A percentile compares a stretch with the other conserved stretches of the same genome.
Evolutionary conservation across 1,140 invertebrate species (phyloP).

Genomic region (Lepidurus packardi): DNA sequence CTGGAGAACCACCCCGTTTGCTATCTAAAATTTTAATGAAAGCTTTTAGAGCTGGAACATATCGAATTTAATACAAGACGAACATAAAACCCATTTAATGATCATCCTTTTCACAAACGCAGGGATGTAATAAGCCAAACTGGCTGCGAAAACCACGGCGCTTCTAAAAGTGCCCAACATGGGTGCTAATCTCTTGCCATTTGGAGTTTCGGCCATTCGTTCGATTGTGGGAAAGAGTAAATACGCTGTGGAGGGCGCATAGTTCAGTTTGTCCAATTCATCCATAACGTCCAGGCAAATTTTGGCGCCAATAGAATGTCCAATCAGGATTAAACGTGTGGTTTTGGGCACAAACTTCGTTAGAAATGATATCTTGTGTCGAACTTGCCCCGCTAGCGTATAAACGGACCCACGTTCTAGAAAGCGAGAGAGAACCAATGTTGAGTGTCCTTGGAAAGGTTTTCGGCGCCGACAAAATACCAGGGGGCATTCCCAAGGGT

Average conservation of each 20-base stretch:
- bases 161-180: slow-evolving; percentile 51
- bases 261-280: slow-evolving; percentile 38
- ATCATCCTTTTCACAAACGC: slow-evolving; percentile 47
- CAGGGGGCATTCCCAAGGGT: slow-evolving; percentile 37
- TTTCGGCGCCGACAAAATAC: slow-evolving; percentile 34
- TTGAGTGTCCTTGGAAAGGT: neutral
- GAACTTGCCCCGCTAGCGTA: slow-evolving; percentile 58
- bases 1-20: neutral
- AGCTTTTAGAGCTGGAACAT: slow-evolving; percentile 43
- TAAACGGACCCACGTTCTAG: neutral
- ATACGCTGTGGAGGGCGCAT: slow-evolving; percentile 50
- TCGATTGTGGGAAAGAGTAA: slow-evolving; percentile 78
- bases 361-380: slow-evolving; percentile 74
- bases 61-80: slow-evolving; percentile 44
- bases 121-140: slow-evolving; percentile 57
- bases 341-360: slow-evolving; percentile 60
- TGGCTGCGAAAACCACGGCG: slow-evolving; percentile 52
- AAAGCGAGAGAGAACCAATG: neutral
- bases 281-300: slow-evolving; percentile 68
- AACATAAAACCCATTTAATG: slow-evolving; percentile 49
- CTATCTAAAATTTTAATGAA: slow-evolving; percentile 10
- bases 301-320: slow-evolving; percentile 79
- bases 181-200: slow-evolving; percentile 57
- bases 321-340: slow-evolving; percentile 64
- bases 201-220: slow-evolving; percentile 62